These are phyloP conservation scores for Lamprotornis superbus DNA, from an alignment of 2,113 vertebrate genomes.

Conservation along the genomic window DNA sequence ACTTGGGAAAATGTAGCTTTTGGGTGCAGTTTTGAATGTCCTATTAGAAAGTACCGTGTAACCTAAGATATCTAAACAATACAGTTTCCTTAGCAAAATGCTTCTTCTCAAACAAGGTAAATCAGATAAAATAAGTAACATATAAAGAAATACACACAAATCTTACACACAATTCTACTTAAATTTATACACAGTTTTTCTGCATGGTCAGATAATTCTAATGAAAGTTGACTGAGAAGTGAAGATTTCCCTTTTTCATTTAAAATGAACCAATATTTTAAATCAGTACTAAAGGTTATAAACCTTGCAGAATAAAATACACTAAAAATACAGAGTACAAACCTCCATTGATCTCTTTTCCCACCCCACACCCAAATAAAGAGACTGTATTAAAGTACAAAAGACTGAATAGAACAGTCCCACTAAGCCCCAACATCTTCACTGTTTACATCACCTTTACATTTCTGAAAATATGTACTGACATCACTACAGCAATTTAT, in stretches of 20 bases:
- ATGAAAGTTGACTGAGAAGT: neutral
- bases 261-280: neutral
- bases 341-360: neutral
- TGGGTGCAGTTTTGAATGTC: neutral
- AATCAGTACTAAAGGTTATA: neutral
- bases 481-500: neutral
- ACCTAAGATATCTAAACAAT: neutral
- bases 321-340: neutral
- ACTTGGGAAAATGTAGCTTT: neutral
- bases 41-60: neutral
- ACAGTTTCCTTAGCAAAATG: neutral
- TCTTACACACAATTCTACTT: neutral
- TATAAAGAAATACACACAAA: neutral
- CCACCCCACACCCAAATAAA: neutral
- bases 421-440: neutral
- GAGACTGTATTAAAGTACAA: neutral
- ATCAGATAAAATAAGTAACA: neutral
- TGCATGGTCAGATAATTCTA: neutral
- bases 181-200: neutral
- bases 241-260: neutral
- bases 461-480: neutral
- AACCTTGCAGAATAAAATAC: neutral
- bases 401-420: neutral
- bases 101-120: neutral
- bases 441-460: neutral